A percentile compares a stretch with the other conserved stretches of the same genome.
phyloP scores from a whole-genome alignment of 2,888 invertebrate genomes.

The Tetropium fuscum region DNA sequence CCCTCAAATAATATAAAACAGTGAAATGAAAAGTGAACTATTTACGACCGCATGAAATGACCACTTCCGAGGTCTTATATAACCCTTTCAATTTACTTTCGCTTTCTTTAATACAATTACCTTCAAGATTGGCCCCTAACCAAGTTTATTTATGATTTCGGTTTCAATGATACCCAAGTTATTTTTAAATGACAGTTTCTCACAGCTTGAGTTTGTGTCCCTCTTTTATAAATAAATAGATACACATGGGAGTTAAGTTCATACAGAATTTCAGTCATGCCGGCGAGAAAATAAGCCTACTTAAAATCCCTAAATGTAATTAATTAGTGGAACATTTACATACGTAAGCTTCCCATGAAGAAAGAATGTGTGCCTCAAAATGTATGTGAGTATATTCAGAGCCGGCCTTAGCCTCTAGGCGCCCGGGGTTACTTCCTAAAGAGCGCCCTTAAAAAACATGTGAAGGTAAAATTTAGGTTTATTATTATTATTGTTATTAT shows the following conservation, averaged over 20 bases:
- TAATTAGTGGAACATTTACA: conserved; percentile 5
- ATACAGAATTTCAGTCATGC: conserved; percentile 1
- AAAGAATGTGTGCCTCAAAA: background rate
- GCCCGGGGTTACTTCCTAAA: no score
- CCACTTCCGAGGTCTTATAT: conserved; percentile 55
- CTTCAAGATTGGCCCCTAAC: conserved; percentile 32
- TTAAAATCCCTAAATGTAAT: background rate
- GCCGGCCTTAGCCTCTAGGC: no score
- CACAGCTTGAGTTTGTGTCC: conserved; percentile 35
- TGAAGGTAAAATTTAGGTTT: no score
- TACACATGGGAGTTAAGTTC: conserved; percentile 22
- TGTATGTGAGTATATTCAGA: no score
- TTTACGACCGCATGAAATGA: conserved; percentile 53
- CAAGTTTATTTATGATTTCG: conserved; percentile 40
- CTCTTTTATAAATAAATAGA: conserved; percentile 34
- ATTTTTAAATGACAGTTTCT: conserved; percentile 29
- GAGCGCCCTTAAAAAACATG: no score
- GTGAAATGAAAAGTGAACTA: conserved; percentile 56
- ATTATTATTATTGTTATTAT: no score
- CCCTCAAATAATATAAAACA: conserved; percentile 43
- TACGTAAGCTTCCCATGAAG: background rate
- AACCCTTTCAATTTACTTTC: conserved; percentile 56
- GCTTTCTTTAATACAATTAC: conserved; percentile 49
- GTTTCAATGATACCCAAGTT: conserved; percentile 16
- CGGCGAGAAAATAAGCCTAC: background rate